These are phyloP conservation scores for Orycteropus afer DNA, from an alignment of 2,113 vertebrate genomes.

Conservation along the genomic window DNA sequence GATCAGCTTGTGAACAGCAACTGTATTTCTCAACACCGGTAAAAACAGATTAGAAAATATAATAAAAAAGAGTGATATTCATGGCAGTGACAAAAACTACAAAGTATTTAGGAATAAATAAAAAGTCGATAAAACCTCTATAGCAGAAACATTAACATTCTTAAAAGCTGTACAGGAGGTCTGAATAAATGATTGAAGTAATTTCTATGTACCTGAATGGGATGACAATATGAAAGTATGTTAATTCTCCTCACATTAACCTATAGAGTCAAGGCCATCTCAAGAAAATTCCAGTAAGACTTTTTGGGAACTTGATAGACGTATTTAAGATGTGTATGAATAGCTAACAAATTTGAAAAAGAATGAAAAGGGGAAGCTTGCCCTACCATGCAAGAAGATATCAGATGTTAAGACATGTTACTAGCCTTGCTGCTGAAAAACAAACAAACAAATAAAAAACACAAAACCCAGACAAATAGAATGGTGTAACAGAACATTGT, in stretches of 20 bases:
- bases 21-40: not conserved
- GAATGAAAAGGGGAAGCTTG: not conserved
- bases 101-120: not conserved
- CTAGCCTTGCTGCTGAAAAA: not conserved
- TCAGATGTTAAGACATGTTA: not conserved
- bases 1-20: not conserved
- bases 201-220: not conserved
- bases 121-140: not conserved
- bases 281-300: not conserved
- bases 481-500: not conserved
- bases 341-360: not conserved
- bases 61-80: not conserved
- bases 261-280: not conserved
- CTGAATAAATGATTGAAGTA: not conserved
- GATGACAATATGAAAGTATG: not conserved
- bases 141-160: not conserved
- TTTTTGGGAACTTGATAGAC: not conserved
- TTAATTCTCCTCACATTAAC: not conserved
- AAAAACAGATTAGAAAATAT: slow-evolving; percentile 6
- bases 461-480: not conserved
- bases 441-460: not conserved
- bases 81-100: not conserved
- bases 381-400: not conserved
- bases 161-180: not conserved
- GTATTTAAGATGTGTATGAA: not conserved